Evolutionary conservation across 2,113 vertebrate species (phyloP).

Genomic region (Physeter macrocephalus): DNA sequence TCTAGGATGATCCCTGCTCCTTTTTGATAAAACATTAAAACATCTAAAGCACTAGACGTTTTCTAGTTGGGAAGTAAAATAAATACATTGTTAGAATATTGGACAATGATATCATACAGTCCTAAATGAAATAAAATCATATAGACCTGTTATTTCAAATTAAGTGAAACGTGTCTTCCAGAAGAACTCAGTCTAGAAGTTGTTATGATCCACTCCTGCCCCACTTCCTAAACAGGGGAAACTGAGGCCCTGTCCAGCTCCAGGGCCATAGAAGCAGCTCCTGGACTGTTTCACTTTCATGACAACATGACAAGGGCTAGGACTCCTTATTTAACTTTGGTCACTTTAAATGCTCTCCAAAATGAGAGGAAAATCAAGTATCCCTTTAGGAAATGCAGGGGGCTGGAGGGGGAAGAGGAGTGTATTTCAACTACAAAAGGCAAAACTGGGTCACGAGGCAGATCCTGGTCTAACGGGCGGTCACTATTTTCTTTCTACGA

Average conservation of each 20-base stretch:
- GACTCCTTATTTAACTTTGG: neutral
- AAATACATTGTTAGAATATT: neutral
- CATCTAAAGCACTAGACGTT: neutral
- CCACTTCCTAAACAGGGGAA: neutral
- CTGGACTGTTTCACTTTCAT: neutral
- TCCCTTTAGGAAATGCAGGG: neutral
- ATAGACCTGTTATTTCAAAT: neutral
- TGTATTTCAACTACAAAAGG: neutral
- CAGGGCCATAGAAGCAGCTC: neutral
- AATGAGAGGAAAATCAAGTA: neutral
- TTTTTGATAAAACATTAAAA: neutral
- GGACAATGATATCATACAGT: neutral
- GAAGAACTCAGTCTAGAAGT: neutral
- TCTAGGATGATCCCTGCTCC: neutral
- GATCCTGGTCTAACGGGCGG: rapidly evolving
- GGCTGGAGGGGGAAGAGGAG: neutral
- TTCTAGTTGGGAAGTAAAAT: neutral
- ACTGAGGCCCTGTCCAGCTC: neutral
- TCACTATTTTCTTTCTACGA: neutral
- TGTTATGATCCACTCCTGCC: neutral
- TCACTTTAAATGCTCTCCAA: neutral
- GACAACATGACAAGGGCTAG: neutral
- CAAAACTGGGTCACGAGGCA: neutral
- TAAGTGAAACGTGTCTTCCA: neutral
- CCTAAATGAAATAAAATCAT: neutral